Evolutionary conservation across 2,888 invertebrate species (phyloP), one percentile per base, ranked within the genome.

Genomic region (Ochropleura plecta): DNA sequence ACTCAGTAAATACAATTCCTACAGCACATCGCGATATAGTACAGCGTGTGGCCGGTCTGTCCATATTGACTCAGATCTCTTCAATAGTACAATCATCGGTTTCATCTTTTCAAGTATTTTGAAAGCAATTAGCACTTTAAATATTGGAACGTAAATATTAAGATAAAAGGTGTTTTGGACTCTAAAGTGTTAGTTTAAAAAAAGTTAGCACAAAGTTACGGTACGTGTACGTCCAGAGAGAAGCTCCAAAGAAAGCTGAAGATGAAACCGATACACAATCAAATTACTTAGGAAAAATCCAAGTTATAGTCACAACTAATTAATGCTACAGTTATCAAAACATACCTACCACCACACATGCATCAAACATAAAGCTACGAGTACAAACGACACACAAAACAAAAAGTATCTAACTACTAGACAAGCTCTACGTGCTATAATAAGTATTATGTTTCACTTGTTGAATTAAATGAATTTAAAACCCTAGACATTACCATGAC

Each of bases 1-100:
- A 95, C 93, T 95, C 90, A 94, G 90, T 93, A 92, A 92, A 93
- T 92, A 94, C 91, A 92, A 90, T 88, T 92, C 92, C 91, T 93
- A 94, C 94, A 91, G 90, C 93, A 94, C 93, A 90, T 91, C 93
- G 94, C 93, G 91, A 91, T 90, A 90, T 92, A 87, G 89, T 92
- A 95, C 91, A 92, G 92, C 93, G 92, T 90, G 93, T 92, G 91
- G 91, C 90, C 88, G 88, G 89, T 86, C 88, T 85, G 83, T 88
- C 81, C 86, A 88, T 83, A 83, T 83, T 81, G 86, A 88, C 84
- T 84, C 79, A 85, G 83, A 82, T 85, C 66, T 76, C 30, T 85
- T 86, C 55, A 83, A 82, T 77, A 73, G 62, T 78, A 82, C 66
- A 68, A 76, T 72, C 69, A 87, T 88, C 87, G 85, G 88, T 87